Base-by-base conservation (phyloP, 2,113 vertebrate species). In the Silurus meridionalis region DNA sequence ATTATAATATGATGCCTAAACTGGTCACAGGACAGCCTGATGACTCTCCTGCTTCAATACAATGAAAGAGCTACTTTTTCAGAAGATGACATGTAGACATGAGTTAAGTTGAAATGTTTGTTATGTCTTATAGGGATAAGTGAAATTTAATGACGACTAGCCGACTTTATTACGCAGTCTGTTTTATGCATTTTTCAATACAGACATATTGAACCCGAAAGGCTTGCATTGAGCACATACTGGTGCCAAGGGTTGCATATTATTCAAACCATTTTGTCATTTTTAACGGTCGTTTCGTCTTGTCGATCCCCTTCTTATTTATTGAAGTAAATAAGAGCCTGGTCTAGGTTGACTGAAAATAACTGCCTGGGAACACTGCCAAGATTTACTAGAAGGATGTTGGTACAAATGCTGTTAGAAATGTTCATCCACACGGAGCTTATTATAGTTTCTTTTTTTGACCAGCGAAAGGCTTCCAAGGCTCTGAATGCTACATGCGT, bases 221-320 rank as follows among this genome's bases (percentile, higher is more conserved):
- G 50, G 10, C 23, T 77, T 6, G 23, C 55, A 25, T 55, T 53
- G 48, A 77, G 46, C 15, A 46, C 14, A 72, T 71, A 72, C 10
- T 48, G 69, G 69, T 50, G 46, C 46, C 71, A 74, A 10, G 74
- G 74, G 50, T 77, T 13, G 15, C 52, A 25, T 78, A 78, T 55
- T 78, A 78, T 78, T 78, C 74, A 78, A 6, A 55, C 74, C 52
- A 55, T 78, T 55, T 55, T 78, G 74, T 25, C 52, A 55, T 55
- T 78, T 78, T 15, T 78, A 78, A 25, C 23, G 25, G 52, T 13
- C 23, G 3, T 78, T 78, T 57, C 52, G 55, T 78, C 52, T 78
- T 14, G 23, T 78, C 3, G 74, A 78, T 55, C n/a, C 13, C 0
- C 25, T 77, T 55, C 6, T 25, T 55, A 55, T 78, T 77, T 77